A percentile compares a stretch with the other conserved stretches of the same genome.
These are phyloP conservation scores for Chamaetylas fuelleborni DNA, from an alignment of 2,113 vertebrate genomes.

Conservation along the genomic window DNA sequence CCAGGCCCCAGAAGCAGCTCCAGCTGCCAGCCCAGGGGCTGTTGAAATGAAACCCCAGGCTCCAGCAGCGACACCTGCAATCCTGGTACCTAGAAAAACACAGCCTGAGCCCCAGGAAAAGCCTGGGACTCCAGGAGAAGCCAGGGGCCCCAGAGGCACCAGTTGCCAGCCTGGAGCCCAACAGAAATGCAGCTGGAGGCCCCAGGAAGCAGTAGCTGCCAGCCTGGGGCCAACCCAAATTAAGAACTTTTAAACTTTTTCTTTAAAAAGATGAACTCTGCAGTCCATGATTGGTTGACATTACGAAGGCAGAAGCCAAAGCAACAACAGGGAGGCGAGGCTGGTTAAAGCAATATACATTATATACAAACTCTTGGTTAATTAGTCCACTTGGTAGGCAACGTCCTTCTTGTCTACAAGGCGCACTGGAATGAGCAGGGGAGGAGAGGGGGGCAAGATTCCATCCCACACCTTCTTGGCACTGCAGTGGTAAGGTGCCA, in stretches of 20 bases:
- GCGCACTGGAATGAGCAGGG: constrained; percentile 69
- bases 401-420: constrained; percentile 74
- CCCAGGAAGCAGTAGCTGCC: not conserved
- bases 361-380: constrained; percentile 77
- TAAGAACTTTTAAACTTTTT: constrained; percentile 53
- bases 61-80: constrained; percentile 27
- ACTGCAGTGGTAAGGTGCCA: constrained; percentile 74
- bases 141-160: constrained; percentile 1
- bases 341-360: constrained; percentile 80
- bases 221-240: not conserved
- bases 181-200: constrained; percentile 24
- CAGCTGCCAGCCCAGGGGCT: constrained; percentile 24
- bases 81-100: constrained; percentile 46
- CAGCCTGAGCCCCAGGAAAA: constrained; percentile 20
- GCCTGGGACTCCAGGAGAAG: constrained; percentile 26
- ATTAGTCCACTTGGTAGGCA: constrained; percentile 76
- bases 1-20: constrained; percentile 42
- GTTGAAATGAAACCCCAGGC: constrained; percentile 26
- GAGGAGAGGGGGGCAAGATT: constrained; percentile 60
- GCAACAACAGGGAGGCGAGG: constrained; percentile 63
- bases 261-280: constrained; percentile 67
- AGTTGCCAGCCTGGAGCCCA: constrained; percentile 34
- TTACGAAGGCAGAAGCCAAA: constrained; percentile 73
- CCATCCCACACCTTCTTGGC: constrained; percentile 78
- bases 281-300: constrained; percentile 74